phyloP scores from a whole-genome alignment of 2,113 vertebrate species.

The Eretmochelys imbricata region DNA sequence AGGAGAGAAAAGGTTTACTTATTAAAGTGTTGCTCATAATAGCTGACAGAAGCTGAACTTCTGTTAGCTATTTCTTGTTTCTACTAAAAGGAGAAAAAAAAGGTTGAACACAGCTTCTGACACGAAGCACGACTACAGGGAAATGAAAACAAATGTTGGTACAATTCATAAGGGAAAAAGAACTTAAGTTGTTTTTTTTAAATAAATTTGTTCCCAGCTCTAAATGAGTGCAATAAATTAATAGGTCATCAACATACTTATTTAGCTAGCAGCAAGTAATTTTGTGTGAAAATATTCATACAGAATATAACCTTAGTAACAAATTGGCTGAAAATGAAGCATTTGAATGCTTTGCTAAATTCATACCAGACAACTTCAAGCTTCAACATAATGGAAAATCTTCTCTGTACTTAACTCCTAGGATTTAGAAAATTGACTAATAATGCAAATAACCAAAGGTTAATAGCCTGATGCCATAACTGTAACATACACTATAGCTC shows the following conservation, averaged over 20 bases:
- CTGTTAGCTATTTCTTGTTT: conserved; percentile 24
- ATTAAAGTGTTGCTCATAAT: conserved; percentile 64
- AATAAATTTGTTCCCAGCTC: conserved; percentile 60
- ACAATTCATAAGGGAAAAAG: conserved; percentile 34
- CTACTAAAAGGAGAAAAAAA: conserved; percentile 53
- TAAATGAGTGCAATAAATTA: conserved; percentile 70
- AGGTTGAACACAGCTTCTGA: conserved; percentile 38
- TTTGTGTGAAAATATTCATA: conserved; percentile 17
- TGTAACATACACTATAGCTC: not conserved
- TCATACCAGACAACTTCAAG: not conserved
- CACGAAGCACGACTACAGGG: conserved; percentile 44
- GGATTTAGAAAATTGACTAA: conserved; percentile 76
- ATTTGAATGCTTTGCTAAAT: not conserved
- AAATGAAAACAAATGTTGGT: conserved; percentile 66
- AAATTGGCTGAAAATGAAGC: conserved; percentile 11
- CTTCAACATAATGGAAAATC: conserved; percentile 62
- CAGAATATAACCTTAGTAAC: conserved; percentile 29
- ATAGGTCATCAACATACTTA: conserved; percentile 42
- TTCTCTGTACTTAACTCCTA: conserved; percentile 44
- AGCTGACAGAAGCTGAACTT: conserved; percentile 65
- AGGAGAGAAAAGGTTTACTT: conserved; percentile 58
- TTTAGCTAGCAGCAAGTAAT: conserved; percentile 52
- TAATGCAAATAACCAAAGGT: conserved; percentile 76
- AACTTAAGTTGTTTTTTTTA: conserved; percentile 64
- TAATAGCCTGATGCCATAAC: conserved; percentile 71